Conservation (phyloP, 2,888 invertebrate species). For the Neoitamus cyanurus region DNA sequence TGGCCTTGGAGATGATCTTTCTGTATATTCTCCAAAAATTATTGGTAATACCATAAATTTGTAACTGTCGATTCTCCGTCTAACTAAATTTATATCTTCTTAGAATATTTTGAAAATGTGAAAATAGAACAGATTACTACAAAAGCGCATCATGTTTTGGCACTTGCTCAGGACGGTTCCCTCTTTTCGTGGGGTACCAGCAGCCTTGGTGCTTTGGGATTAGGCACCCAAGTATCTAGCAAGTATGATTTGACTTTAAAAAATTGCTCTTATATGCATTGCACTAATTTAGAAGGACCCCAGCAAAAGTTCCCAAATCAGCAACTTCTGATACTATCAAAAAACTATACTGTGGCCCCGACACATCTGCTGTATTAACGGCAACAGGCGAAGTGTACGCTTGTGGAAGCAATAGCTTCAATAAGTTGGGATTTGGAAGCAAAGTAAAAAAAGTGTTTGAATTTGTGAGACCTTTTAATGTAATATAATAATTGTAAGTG, state of each 20-base stretch:
- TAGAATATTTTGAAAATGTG: slow-evolving; percentile 69
- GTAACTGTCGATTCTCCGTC: neutral
- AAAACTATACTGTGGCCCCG: slow-evolving; percentile 72
- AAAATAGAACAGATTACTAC: slow-evolving; percentile 72
- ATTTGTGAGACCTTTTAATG: slow-evolving; percentile 57
- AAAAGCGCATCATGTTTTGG: slow-evolving; percentile 74
- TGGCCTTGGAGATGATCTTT: slow-evolving; percentile 73
- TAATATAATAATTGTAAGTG: neutral
- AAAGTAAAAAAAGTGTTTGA: slow-evolving; percentile 60
- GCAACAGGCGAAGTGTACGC: slow-evolving; percentile 72
- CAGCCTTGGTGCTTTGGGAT: slow-evolving; percentile 70
- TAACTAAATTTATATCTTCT: slow-evolving; percentile 47
- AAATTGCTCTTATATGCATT: slow-evolving; percentile 60
- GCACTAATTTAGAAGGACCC: slow-evolving; percentile 57
- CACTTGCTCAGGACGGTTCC: slow-evolving; percentile 71
- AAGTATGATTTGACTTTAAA: slow-evolving; percentile 56
- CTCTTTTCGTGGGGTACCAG: slow-evolving; percentile 77
- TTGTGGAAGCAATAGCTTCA: slow-evolving; percentile 73
- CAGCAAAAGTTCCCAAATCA: slow-evolving; percentile 60
- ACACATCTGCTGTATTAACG: slow-evolving; percentile 73
- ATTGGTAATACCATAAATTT: slow-evolving; percentile 62
- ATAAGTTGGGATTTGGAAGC: slow-evolving; percentile 73
- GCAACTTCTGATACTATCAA: slow-evolving; percentile 67
- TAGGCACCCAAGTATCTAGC: slow-evolving; percentile 61
- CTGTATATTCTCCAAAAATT: slow-evolving; percentile 70